Evolutionary conservation across 2,888 invertebrate genomes (phyloP).

Genomic region (Seira ritae): DNA sequence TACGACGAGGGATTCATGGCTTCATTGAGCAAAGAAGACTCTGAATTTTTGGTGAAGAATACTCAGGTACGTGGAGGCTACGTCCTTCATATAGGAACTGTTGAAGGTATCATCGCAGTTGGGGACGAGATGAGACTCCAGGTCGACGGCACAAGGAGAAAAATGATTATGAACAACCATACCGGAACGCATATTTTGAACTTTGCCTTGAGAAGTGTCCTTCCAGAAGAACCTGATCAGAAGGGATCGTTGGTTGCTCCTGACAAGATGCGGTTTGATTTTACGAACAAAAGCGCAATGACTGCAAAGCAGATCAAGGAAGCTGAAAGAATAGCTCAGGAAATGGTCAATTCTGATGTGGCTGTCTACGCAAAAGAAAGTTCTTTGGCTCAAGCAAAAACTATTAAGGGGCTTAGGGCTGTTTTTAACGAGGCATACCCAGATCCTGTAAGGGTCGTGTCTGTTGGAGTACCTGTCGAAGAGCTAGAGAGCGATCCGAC

Average conservation of each 20-base stretch:
- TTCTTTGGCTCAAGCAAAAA: constrained; percentile 89
- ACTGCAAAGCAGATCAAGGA: constrained; percentile 90
- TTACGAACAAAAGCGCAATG: constrained; percentile 95
- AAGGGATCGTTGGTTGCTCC: constrained; percentile 99
- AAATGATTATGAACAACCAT: constrained; percentile 98
- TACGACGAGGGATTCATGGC: constrained; percentile 95
- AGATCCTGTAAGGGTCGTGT: constrained; percentile 83
- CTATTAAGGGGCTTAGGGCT: constrained; percentile 93
- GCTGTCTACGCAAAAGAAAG: constrained; percentile 93
- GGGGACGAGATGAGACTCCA: constrained; percentile 90
- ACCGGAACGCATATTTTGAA: constrained; percentile 98
- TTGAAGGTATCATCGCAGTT: constrained; percentile 87
- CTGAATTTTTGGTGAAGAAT: constrained; percentile 88
- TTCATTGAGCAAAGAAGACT: constrained; percentile 85
- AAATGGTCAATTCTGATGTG: constrained; percentile 85
- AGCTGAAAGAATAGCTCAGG: constrained; percentile 87
- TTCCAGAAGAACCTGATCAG: constrained; percentile 95
- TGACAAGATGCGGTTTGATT: constrained; percentile 97
- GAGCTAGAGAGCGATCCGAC: constrained; percentile 91
- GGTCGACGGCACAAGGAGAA: constrained; percentile 89
- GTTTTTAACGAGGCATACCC: constrained; percentile 84
- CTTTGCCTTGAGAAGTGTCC: constrained; percentile 91
- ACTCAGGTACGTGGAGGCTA: constrained; percentile 98
- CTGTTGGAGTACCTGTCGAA: constrained; percentile 95
- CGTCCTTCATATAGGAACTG: constrained; percentile 92